Evolutionary conservation across 2,113 vertebrate species (phyloP).

Genomic region (Oryzias melastigma): DNA sequence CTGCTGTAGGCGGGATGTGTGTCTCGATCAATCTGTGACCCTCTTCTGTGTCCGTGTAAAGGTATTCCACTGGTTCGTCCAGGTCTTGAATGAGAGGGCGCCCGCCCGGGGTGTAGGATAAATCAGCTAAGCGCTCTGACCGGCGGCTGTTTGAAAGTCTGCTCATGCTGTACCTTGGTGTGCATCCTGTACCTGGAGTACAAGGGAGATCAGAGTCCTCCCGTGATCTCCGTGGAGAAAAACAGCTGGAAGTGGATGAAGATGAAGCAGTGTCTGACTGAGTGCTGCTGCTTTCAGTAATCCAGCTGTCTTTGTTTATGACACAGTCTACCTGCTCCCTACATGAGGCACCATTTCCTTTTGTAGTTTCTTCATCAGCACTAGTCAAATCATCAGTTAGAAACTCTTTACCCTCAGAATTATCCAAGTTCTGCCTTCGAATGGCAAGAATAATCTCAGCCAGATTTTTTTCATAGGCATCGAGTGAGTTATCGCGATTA

Average conservation of each 20-base stretch:
- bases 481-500: constrained; percentile 16
- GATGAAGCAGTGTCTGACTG: constrained; percentile 41
- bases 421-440: constrained; percentile 4
- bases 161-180: constrained; percentile 72
- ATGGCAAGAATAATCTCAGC: constrained; percentile 45
- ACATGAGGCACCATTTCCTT: background rate
- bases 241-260: constrained; percentile 63
- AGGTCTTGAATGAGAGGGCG: constrained; percentile 62
- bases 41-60: constrained; percentile 70
- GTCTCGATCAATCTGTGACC: constrained; percentile 67
- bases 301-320: constrained; percentile 26
- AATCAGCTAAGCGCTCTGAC: constrained; percentile 16
- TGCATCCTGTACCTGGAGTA: constrained; percentile 61
- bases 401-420: constrained; percentile 31
- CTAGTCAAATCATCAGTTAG: constrained; percentile 68
- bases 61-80: constrained; percentile 63
- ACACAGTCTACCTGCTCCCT: background rate
- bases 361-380: constrained; percentile 39
- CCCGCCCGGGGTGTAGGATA: constrained; percentile 60
- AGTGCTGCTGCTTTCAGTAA: constrained; percentile 42
- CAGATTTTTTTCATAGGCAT: constrained; percentile 48
- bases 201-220: constrained; percentile 31
- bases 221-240: constrained; percentile 60
- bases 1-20: constrained; percentile 61
- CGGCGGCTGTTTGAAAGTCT: constrained; percentile 32